These are phyloP conservation scores for Grammomys dolichurus DNA, from an alignment of 2,113 vertebrate genomes.

Conservation along the genomic window DNA sequence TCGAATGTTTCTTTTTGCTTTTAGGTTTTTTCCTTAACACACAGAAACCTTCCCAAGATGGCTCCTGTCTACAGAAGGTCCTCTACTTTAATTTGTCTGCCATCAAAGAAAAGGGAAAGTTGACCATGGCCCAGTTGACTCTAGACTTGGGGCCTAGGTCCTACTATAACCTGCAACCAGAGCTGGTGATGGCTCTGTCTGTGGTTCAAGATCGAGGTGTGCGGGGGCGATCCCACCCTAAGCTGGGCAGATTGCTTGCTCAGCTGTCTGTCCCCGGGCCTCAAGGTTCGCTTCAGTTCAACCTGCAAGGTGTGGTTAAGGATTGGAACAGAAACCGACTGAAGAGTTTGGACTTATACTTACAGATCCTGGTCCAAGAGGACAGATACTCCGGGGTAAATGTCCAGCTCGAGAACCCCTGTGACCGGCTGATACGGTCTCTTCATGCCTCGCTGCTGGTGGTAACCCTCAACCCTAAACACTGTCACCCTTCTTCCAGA, in stretches of 20 bases:
- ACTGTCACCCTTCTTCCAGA: conserved; percentile 45
- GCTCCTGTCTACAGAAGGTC: conserved; percentile 57
- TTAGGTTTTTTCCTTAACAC: conserved; percentile 69
- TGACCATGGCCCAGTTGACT: conserved; percentile 71
- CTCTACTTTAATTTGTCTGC: conserved; percentile 75
- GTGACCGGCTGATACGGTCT: conserved; percentile 38
- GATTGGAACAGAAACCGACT: neutral
- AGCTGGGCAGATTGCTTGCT: neutral
- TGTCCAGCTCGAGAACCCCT: conserved; percentile 27
- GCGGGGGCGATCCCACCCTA: neutral
- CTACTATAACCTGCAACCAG: conserved; percentile 51
- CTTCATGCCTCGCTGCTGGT: conserved; percentile 68
- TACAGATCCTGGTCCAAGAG: conserved; percentile 63
- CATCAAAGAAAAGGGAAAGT: conserved; percentile 7
- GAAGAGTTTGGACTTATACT: conserved; percentile 51
- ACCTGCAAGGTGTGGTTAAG: conserved; percentile 38
- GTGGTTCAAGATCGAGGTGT: neutral
- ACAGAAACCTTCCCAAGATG: neutral
- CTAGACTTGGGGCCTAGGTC: conserved; percentile 70
- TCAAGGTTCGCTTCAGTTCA: conserved; percentile 65
- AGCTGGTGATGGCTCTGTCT: conserved; percentile 61
- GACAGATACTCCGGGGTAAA: neutral
- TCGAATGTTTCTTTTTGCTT: neutral
- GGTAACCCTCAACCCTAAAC: conserved; percentile 65
- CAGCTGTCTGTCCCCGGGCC: conserved; percentile 38